These are phyloP conservation scores for Rostratula benghalensis DNA, from an alignment of 2,113 vertebrate genomes.

Conservation along the genomic window DNA sequence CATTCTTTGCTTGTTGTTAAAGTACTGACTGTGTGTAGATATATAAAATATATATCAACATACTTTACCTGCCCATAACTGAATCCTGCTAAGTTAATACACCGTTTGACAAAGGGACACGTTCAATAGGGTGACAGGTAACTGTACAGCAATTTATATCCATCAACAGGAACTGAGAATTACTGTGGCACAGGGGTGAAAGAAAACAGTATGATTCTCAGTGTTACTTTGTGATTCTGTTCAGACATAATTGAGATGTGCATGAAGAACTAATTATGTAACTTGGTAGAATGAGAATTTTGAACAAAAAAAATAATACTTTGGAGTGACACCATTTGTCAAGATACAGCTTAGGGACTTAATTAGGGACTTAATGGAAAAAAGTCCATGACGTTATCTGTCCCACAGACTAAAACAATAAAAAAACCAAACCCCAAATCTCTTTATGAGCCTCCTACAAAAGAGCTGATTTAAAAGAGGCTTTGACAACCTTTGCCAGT, in stretches of 20 bases:
- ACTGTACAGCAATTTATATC: not conserved
- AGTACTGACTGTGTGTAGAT: not conserved
- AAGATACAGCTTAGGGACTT: not conserved
- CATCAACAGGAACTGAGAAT: not conserved
- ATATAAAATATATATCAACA: too few species aligned
- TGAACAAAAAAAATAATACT: not conserved
- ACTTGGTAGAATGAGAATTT: not conserved
- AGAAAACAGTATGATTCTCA: not conserved
- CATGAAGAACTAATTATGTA: not conserved
- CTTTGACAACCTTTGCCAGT: fast-evolving
- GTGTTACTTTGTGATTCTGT: not conserved
- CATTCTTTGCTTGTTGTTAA: not conserved
- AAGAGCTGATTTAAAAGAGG: too few species aligned
- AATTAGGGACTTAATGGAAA: not conserved
- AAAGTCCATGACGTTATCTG: not conserved
- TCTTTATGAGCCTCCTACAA: not conserved
- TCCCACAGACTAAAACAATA: not conserved
- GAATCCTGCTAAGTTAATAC: not conserved
- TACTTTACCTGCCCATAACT: not conserved
- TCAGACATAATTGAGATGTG: not conserved
- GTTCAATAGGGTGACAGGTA: not conserved
- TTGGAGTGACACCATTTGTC: not conserved
- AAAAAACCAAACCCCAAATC: fast-evolving
- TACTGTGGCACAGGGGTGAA: not conserved
- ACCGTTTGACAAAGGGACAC: not conserved